Percentiles rank a stretch among this genome's conserved stretches.
These are phyloP conservation scores for Ovibos moschatus DNA, from an alignment of 2,113 vertebrate species.

Conservation along the genomic window DNA sequence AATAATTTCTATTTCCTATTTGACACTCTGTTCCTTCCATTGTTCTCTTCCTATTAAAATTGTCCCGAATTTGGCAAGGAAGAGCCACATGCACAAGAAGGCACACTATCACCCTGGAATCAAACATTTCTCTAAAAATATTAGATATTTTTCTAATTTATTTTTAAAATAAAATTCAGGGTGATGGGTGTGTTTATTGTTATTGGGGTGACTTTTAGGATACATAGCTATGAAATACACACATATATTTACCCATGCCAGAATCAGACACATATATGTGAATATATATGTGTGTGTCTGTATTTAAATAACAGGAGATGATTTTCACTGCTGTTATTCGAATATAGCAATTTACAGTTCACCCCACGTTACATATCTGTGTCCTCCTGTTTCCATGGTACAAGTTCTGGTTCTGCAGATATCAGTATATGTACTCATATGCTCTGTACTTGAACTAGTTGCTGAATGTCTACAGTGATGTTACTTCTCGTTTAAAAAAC, in stretches of 20 bases:
- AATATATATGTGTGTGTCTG: neutral
- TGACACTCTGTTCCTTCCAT: neutral
- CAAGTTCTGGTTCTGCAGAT: neutral
- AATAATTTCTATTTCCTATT: neutral
- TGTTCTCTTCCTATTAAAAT: neutral
- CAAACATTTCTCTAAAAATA: neutral
- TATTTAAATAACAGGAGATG: neutral
- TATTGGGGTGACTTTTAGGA: neutral
- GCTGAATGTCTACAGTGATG: neutral
- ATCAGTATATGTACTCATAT: neutral
- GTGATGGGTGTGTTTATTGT: neutral
- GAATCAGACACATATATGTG: neutral
- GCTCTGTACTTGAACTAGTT: neutral
- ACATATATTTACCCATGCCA: neutral
- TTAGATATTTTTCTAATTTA: neutral
- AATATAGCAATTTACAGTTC: neutral
- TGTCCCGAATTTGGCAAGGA: neutral
- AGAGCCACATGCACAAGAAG: neutral
- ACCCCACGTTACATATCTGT: neutral
- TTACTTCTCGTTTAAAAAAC: neutral
- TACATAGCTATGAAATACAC: neutral
- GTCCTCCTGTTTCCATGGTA: neutral
- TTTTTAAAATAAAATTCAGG: neutral
- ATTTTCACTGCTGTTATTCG: neutral
- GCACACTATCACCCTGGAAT: neutral